Conservation (phyloP, 2,113 vertebrate genomes). For the Lasiurus borealis region DNA sequence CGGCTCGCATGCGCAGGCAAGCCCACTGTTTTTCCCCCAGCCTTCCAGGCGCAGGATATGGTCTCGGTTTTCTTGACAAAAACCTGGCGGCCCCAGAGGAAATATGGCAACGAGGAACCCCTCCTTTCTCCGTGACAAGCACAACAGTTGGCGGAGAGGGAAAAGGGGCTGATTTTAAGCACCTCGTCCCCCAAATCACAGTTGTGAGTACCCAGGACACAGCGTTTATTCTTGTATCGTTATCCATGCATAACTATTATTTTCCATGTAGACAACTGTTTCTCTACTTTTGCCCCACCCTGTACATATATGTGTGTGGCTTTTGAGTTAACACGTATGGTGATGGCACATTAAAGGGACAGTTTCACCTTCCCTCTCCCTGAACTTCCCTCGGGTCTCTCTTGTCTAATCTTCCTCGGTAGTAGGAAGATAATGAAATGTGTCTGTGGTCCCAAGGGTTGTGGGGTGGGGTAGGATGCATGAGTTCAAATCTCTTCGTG, state of each 20-base stretch:
- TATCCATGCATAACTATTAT: background rate
- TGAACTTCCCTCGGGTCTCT: background rate
- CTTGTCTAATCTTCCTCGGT: background rate
- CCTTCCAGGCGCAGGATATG: conserved; percentile 60
- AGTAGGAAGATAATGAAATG: conserved; percentile 25
- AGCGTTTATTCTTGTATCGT: background rate
- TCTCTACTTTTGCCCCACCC: background rate
- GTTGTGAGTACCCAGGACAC: background rate
- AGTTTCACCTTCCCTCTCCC: conserved; percentile 9
- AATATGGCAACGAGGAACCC: conserved; percentile 56
- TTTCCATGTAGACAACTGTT: background rate
- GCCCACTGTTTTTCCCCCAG: conserved; percentile 17
- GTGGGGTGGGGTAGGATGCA: background rate
- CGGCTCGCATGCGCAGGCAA: background rate
- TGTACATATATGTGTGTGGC: background rate
- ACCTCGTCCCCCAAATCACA: conserved; percentile 1
- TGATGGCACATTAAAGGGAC: background rate
- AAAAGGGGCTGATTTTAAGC: background rate
- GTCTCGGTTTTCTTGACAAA: conserved; percentile 59
- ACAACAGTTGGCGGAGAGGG: background rate
- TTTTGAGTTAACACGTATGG: background rate
- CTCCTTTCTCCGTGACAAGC: conserved; percentile 14
- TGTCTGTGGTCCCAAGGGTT: background rate
- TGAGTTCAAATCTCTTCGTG: conserved; percentile 31
- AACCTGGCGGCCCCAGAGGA: conserved; percentile 67